Conservation (phyloP, 2,797 vertebrate species). For the Gadopsis bispinosus region DNA sequence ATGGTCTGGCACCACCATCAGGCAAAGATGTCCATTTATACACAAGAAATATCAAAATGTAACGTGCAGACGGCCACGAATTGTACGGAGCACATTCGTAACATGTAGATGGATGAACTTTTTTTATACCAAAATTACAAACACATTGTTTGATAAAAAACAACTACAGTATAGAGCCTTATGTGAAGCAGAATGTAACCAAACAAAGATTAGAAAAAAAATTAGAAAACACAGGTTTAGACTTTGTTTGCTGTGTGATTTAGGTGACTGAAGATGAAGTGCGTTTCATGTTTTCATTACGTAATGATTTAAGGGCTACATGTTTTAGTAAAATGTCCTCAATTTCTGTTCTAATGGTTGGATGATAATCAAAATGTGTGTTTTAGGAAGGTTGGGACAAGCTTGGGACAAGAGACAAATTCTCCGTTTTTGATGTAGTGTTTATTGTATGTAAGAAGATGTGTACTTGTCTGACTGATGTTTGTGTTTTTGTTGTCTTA, state of each 20-base stretch:
- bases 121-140: background rate
- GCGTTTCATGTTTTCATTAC: background rate
- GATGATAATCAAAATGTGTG: background rate
- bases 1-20: too few species aligned
- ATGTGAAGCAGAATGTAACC: background rate
- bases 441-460: background rate
- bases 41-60: background rate
- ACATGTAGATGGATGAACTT: background rate
- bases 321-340: background rate
- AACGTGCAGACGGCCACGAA: background rate
- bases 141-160: too few species aligned
- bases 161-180: background rate
- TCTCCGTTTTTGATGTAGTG: background rate
- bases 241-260: background rate
- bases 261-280: background rate
- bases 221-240: background rate
- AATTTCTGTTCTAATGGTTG: background rate
- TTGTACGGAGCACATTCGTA: background rate
- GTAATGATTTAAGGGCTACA: background rate
- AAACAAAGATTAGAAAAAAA: background rate
- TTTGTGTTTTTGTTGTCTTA: background rate
- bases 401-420: background rate
- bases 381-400: too few species aligned
- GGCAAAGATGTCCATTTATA: background rate
- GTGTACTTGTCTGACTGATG: background rate